Conservation (phyloP, 2,888 invertebrate species). For the Steinernema hermaphroditum region DNA sequence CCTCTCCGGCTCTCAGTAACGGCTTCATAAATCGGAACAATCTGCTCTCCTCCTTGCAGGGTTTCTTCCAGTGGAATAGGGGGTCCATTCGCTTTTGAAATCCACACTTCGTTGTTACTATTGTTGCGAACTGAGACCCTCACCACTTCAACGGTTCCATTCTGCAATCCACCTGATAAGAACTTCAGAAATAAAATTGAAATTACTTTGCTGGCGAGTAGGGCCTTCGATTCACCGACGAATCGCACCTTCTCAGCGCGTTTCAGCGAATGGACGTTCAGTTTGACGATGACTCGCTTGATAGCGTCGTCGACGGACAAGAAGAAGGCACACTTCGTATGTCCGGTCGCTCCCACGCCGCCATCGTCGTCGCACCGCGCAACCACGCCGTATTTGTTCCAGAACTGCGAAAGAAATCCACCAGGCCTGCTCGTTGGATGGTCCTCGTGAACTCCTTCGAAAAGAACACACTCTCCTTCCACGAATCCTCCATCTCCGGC, state of each 20-base stretch:
- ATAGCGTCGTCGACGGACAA: neutral
- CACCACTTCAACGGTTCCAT: neutral
- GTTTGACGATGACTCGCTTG: neutral
- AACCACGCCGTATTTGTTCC: slow-evolving; percentile 74
- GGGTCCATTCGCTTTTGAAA: neutral
- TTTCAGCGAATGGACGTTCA: neutral
- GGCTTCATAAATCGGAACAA: neutral
- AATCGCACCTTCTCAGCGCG: neutral
- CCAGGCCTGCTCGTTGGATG: slow-evolving; percentile 14
- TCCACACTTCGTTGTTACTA: neutral
- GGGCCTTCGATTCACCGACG: neutral
- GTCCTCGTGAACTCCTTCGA: neutral
- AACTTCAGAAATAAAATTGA: neutral
- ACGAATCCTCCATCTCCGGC: neutral
- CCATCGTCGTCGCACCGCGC: slow-evolving; percentile 79
- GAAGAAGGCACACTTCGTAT: neutral
- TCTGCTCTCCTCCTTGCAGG: neutral
- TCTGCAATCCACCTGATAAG: neutral
- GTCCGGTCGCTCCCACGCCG: slow-evolving; percentile 91
- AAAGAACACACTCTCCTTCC: neutral
- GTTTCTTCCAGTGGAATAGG: neutral
- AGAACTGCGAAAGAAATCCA: slow-evolving; percentile 25
- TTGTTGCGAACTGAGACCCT: neutral
- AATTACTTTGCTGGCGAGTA: neutral
- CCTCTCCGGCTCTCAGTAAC: neutral